phyloP scores from a whole-genome alignment of 2,888 invertebrate genomes.

The Drepanosiphum platanoidis region DNA sequence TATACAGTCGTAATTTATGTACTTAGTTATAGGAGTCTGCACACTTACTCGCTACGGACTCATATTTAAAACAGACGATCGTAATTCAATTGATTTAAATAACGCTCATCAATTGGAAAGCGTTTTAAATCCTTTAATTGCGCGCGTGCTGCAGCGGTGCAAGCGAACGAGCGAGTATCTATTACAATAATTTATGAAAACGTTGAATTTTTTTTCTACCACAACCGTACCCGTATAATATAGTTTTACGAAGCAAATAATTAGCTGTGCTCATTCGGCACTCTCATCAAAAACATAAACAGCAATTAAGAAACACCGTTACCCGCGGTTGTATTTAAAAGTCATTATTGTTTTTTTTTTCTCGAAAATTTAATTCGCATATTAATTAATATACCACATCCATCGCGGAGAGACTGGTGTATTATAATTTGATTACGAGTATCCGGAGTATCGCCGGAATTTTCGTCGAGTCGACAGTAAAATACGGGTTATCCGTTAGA shows the following conservation, averaged over 20 bases:
- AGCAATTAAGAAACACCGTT: conserved; percentile 29
- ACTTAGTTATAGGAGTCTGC: not conserved
- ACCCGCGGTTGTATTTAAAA: not conserved
- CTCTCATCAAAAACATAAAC: conserved; percentile 17
- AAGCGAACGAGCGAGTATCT: no score
- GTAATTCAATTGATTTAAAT: not conserved
- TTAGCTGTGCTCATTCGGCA: not conserved
- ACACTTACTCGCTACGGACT: no score
- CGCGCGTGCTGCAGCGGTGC: not conserved
- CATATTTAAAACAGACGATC: not conserved
- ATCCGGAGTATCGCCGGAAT: no score
- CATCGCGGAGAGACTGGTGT: not conserved
- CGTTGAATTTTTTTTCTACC: not conserved
- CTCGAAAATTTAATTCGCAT: not conserved
- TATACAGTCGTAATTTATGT: not conserved
- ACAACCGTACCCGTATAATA: no score
- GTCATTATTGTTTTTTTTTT: no score
- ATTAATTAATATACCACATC: not conserved
- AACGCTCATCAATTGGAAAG: conserved; percentile 32
- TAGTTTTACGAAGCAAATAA: conserved; percentile 19
- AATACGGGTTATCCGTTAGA: not conserved
- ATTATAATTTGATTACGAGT: no score
- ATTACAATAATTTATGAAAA: conserved; percentile 9
- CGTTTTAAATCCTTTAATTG: conserved; percentile 10
- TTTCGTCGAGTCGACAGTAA: not conserved